Conservation (phyloP, 2,113 vertebrate genomes). For the Meles meles region DNA sequence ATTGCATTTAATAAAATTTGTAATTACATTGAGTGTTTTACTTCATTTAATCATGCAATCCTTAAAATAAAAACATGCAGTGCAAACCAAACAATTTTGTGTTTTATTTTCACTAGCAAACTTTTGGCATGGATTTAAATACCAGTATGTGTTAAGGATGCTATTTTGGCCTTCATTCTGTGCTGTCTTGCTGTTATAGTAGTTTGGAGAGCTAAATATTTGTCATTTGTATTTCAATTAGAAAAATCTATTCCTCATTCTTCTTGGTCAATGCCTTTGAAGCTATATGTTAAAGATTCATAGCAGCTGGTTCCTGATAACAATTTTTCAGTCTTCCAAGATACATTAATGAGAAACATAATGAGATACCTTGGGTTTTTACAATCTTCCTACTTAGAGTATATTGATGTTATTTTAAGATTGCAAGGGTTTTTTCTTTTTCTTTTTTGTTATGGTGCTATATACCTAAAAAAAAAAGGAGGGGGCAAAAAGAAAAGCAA, state of each 20-base stretch:
- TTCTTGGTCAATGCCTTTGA: slow-evolving; percentile 43
- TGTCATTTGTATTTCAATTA: slow-evolving; percentile 54
- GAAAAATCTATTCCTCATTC: slow-evolving; percentile 24
- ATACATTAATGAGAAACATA: slow-evolving; percentile 42
- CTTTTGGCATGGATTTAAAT: slow-evolving; percentile 4
- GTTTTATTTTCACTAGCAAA: slow-evolving; percentile 23
- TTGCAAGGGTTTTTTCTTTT: neutral
- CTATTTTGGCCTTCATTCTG: neutral
- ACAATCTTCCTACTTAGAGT: neutral
- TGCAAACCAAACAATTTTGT: neutral
- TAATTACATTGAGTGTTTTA: slow-evolving; percentile 22
- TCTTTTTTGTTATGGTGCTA: neutral
- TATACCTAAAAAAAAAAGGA: neutral
- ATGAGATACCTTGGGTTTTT: slow-evolving; percentile 37
- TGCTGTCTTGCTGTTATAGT: neutral
- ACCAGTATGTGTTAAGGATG: neutral
- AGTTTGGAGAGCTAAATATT: slow-evolving; percentile 44
- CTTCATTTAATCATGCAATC: neutral
- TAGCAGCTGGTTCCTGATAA: slow-evolving; percentile 69
- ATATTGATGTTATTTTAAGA: neutral
- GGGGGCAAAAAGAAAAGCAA: no score
- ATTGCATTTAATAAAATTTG: slow-evolving; percentile 1
- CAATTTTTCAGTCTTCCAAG: slow-evolving; percentile 45
- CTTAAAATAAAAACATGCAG: neutral
- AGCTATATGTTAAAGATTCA: neutral